A percentile compares a stretch with the other conserved stretches of the same genome.
Conservation (phyloP, 1,140 invertebrate species). For the Gryon sp. region DNA sequence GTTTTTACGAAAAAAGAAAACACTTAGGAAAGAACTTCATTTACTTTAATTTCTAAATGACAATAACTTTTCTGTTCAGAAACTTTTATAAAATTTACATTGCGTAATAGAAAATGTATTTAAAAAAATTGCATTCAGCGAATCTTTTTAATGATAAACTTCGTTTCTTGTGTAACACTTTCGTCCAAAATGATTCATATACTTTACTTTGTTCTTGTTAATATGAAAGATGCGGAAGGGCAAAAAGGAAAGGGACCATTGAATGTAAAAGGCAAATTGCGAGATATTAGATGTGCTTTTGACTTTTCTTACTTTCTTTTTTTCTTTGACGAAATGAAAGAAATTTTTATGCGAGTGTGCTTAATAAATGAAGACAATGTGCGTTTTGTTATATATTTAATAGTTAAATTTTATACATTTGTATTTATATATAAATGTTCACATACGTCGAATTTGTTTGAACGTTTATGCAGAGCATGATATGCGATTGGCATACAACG, state of each 20-base stretch:
- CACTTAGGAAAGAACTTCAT: too few relatives aligned
- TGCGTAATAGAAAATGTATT: slow-evolving; percentile 24
- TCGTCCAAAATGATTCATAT: slow-evolving; percentile 32
- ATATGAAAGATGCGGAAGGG: slow-evolving; percentile 17
- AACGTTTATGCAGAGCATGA: slow-evolving; percentile 72
- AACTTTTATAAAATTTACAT: slow-evolving; percentile 19
- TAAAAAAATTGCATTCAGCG: slow-evolving; percentile 35
- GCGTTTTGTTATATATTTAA: slow-evolving; percentile 72
- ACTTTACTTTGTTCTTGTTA: slow-evolving; percentile 15
- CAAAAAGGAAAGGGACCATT: slow-evolving; percentile 18
- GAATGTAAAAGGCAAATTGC: slow-evolving; percentile 1
- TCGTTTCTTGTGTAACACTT: slow-evolving; percentile 7
- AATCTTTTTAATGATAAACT: slow-evolving; percentile 29
- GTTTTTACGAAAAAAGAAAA: too few relatives aligned
- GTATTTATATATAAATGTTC: slow-evolving; percentile 69
- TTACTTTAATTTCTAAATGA: too few relatives aligned
- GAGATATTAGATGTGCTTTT: background rate
- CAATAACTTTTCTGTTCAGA: too few relatives aligned
- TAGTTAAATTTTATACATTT: slow-evolving; percentile 77
- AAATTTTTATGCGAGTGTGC: slow-evolving; percentile 5
- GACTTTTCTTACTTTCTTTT: slow-evolving; percentile 4
- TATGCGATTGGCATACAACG: slow-evolving; percentile 71
- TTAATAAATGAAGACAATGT: slow-evolving; percentile 20
- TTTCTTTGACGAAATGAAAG: background rate
- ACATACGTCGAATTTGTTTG: slow-evolving; percentile 66